Conservation (phyloP, 2,113 vertebrate genomes). For the Mormyrus iriodes region DNA sequence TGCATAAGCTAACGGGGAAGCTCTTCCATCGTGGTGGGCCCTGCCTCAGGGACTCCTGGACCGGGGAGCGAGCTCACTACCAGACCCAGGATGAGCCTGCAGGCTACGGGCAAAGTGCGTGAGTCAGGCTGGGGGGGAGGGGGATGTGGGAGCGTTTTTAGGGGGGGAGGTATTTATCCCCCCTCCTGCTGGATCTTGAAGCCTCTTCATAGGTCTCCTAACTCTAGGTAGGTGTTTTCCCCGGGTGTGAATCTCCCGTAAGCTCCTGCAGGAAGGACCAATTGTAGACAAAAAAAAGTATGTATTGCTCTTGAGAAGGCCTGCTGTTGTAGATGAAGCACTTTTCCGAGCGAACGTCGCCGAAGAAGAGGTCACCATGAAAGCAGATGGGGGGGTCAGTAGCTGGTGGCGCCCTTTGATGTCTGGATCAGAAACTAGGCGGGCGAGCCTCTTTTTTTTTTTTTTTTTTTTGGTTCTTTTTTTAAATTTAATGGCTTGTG, state of each 20-base stretch:
- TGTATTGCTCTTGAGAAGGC: background rate
- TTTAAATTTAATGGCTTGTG: background rate
- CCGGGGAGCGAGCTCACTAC: constrained; percentile 44
- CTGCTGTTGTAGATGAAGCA: constrained; percentile 22
- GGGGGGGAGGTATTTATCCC: background rate
- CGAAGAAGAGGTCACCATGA: background rate
- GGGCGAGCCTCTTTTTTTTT: background rate
- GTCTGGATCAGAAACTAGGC: background rate
- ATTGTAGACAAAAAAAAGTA: background rate
- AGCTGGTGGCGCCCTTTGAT: constrained; percentile 15
- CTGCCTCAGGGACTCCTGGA: constrained; percentile 45
- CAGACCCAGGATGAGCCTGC: constrained; percentile 55
- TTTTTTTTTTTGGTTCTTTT: background rate
- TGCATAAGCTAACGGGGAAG: constrained; percentile 60
- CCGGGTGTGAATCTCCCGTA: background rate
- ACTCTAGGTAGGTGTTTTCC: background rate
- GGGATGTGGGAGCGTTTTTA: background rate
- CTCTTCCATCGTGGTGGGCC: constrained; percentile 58
- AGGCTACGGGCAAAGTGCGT: constrained; percentile 57
- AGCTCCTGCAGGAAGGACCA: background rate
- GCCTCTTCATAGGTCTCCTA: background rate
- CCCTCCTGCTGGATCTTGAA: background rate
- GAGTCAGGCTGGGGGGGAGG: constrained; percentile 32
- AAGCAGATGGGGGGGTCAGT: background rate
- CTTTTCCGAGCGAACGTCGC: background rate